Evolutionary conservation across 2,888 invertebrate genomes (phyloP).

Genomic region (Hirtodrosophila trivittata): DNA sequence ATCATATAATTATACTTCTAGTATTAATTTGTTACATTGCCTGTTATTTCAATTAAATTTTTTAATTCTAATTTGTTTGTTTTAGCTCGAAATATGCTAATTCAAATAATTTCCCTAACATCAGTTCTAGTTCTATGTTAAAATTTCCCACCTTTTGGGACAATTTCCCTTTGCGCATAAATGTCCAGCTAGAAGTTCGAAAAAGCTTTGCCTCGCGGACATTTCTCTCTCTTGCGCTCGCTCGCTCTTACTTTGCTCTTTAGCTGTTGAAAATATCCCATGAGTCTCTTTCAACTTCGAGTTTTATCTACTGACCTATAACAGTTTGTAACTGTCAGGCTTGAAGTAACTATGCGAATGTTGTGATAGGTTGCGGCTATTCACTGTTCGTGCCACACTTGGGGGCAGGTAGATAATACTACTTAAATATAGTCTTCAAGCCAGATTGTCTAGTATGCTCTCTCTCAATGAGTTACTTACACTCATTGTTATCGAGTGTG

Average conservation of each 20-base stretch:
- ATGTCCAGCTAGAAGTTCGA: constrained; percentile 36
- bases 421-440: constrained; percentile 23
- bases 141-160: constrained; percentile 39
- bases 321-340: constrained; percentile 60
- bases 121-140: constrained; percentile 5
- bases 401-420: constrained; percentile 47
- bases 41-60: too few species aligned
- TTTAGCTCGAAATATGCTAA: too few species aligned
- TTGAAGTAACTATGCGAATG: constrained; percentile 60
- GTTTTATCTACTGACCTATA: constrained; percentile 67
- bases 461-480: constrained; percentile 13
- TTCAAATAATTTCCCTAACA: neutral
- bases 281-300: constrained; percentile 15
- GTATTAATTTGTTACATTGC: too few species aligned
- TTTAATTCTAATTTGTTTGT: too few species aligned
- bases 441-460: constrained; percentile 3
- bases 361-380: constrained; percentile 69
- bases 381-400: constrained; percentile 34
- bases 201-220: constrained; percentile 44
- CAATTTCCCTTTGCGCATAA: constrained; percentile 22
- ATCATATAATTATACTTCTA: too few species aligned
- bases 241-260: constrained; percentile 1
- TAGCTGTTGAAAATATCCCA: constrained; percentile 12
- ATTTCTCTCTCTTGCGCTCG: constrained; percentile 9
- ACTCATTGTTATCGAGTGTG: constrained; percentile 41